phyloP scores from a whole-genome alignment of 1,140 invertebrate genomes.

The Ooceraea biroi region DNA sequence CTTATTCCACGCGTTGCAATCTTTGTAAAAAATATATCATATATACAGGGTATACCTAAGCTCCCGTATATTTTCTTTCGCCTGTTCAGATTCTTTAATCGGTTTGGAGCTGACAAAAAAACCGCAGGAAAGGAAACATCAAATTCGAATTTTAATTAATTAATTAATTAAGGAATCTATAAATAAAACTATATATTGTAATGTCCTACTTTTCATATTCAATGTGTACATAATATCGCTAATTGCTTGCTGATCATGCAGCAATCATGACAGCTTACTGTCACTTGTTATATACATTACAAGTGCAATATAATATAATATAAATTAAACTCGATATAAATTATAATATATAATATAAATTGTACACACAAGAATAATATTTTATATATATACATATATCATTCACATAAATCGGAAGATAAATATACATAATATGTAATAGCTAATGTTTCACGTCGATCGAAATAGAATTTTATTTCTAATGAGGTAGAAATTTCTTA shows the following conservation, averaged over 20 bases:
- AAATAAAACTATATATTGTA: constrained; percentile 11
- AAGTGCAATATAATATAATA: constrained; percentile 26
- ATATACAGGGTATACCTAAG: constrained; percentile 24
- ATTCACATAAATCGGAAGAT: constrained; percentile 32
- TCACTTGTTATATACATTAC: background rate
- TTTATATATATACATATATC: constrained; percentile 13
- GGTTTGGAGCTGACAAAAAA: constrained; percentile 2
- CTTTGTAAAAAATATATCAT: constrained; percentile 7
- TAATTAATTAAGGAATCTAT: constrained; percentile 17
- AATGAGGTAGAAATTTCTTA: constrained; percentile 7
- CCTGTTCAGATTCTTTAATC: background rate
- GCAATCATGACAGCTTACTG: background rate
- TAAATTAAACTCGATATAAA: constrained; percentile 14
- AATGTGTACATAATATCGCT: background rate
- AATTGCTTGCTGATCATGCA: background rate
- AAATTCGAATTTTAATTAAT: background rate
- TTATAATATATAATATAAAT: no score
- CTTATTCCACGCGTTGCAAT: constrained; percentile 6
- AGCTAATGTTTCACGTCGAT: constrained; percentile 37
- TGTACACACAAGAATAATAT: background rate
- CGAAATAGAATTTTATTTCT: constrained; percentile 16
- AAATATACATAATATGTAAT: no score
- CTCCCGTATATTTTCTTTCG: background rate
- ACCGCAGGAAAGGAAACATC: background rate
- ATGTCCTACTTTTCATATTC: constrained; percentile 10